Percentiles rank a stretch among this genome's conserved stretches.
phyloP scores from a whole-genome alignment of 2,888 invertebrate genomes.

The Archaeoteleia sp. region DNA sequence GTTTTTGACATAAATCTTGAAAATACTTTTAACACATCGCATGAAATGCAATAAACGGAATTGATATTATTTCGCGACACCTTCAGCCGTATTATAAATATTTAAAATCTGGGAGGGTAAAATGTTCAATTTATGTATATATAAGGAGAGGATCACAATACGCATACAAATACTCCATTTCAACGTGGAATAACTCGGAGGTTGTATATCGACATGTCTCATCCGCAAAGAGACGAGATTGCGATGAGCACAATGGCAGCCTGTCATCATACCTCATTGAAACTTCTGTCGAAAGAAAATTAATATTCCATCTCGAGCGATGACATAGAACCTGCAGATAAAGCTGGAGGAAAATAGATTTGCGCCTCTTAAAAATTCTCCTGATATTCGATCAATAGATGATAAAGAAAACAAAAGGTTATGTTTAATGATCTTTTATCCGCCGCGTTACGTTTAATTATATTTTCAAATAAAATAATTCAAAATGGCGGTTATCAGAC shows the following conservation, averaged over 20 bases:
- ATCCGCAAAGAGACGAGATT: slow-evolving; percentile 32
- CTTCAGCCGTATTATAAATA: slow-evolving; percentile 10
- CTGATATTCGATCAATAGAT: slow-evolving; percentile 5
- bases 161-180: slow-evolving; percentile 18
- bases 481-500: no score
- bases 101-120: slow-evolving; percentile 4
- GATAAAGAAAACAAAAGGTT: not conserved
- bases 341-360: slow-evolving; percentile 12
- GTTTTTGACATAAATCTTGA: no score
- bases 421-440: no score
- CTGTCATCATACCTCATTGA: slow-evolving; percentile 17
- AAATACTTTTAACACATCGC: no score
- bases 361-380: slow-evolving; percentile 9
- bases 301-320: slow-evolving; percentile 28
- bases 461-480: no score
- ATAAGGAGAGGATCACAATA: slow-evolving; percentile 14
- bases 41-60: no score
- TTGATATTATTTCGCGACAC: slow-evolving; percentile 5
- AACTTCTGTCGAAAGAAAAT: slow-evolving; percentile 33
- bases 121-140: slow-evolving; percentile 6
- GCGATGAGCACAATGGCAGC: slow-evolving; percentile 25
- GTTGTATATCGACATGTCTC: slow-evolving; percentile 27
- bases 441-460: no score
- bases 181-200: slow-evolving; percentile 11
- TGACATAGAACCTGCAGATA: slow-evolving; percentile 23